Evolutionary conservation across 2,888 invertebrate genomes (phyloP).

Genomic region (Plebejus anna): DNA sequence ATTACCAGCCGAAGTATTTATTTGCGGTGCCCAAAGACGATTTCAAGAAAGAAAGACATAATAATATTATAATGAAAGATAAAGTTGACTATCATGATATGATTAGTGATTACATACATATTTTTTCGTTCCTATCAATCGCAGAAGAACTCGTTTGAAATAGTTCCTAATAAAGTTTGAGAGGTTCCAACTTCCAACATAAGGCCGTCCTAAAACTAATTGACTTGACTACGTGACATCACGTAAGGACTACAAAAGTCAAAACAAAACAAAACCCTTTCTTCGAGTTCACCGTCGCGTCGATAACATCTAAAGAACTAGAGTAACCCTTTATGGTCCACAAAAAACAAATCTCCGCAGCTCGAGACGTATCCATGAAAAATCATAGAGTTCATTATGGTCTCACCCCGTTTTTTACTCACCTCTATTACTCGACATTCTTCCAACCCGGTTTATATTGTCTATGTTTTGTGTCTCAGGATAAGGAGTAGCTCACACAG

Average conservation of each 20-base stretch:
- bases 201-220: not conserved
- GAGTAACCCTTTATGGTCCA: conserved; percentile 14
- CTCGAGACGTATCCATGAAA: conserved; percentile 16
- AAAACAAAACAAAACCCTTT: not conserved
- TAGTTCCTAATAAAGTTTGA: not conserved
- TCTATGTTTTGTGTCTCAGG: conserved; percentile 22
- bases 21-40: not conserved
- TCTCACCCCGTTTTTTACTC: conserved; percentile 24
- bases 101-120: too few relatives aligned
- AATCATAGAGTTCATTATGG: conserved; percentile 23
- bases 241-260: not conserved
- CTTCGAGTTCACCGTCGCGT: not conserved
- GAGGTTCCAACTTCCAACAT: not conserved
- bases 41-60: not conserved
- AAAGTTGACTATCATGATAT: too few relatives aligned
- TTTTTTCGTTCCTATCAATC: not conserved
- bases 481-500: conserved; percentile 20
- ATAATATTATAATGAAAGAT: not conserved
- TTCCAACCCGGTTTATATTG: conserved; percentile 30
- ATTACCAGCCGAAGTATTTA: not conserved
- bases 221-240: not conserved
- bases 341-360: conserved; percentile 3
- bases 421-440: conserved; percentile 29
- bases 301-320: conserved; percentile 12
- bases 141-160: not conserved